A percentile compares a stretch with the other conserved stretches of the same genome.
phyloP scores from a whole-genome alignment of 2,113 vertebrate genomes.

The Sphaerodactylus townsendi region DNA sequence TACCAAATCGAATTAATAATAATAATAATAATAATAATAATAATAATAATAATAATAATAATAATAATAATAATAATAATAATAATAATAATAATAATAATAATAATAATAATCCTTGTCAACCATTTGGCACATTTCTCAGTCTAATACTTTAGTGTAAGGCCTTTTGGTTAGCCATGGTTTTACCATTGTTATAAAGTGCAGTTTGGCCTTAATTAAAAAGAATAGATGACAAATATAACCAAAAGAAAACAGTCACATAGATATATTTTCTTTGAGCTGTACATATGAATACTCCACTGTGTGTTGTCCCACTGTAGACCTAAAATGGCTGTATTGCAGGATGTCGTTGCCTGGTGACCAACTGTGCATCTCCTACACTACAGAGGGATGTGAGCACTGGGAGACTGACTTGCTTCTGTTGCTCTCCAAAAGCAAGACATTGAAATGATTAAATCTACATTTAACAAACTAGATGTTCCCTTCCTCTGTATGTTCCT shows the following conservation, averaged over 20 bases:
- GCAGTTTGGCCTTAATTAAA: conserved; percentile 26
- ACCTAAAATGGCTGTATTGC: conserved; percentile 77
- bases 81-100: no score
- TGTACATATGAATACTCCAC: background rate
- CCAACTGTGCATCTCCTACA: conserved; percentile 71
- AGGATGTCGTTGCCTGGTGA: conserved; percentile 77
- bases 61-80: no score
- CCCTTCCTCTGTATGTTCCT: conserved; percentile 46
- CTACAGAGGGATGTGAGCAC: conserved; percentile 67
- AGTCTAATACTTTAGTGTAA: conserved; percentile 12
- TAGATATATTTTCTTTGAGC: conserved; percentile 8
- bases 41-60: no score
- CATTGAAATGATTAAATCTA: conserved; percentile 54
- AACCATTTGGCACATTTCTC: conserved; percentile 29
- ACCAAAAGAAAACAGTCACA: conserved; percentile 22
- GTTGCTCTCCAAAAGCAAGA: conserved; percentile 53
- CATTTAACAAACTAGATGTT: conserved; percentile 38
- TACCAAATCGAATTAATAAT: no score
- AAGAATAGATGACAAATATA: background rate
- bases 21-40: no score
- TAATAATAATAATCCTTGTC: background rate
- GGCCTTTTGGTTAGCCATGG: background rate
- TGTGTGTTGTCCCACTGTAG: conserved; percentile 45
- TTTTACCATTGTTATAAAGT: conserved; percentile 24
- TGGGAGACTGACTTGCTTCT: conserved; percentile 63